A percentile compares a stretch with the other conserved stretches of the same genome.
Conservation (phyloP, 2,797 vertebrate genomes). For the Pristis pectinata region DNA sequence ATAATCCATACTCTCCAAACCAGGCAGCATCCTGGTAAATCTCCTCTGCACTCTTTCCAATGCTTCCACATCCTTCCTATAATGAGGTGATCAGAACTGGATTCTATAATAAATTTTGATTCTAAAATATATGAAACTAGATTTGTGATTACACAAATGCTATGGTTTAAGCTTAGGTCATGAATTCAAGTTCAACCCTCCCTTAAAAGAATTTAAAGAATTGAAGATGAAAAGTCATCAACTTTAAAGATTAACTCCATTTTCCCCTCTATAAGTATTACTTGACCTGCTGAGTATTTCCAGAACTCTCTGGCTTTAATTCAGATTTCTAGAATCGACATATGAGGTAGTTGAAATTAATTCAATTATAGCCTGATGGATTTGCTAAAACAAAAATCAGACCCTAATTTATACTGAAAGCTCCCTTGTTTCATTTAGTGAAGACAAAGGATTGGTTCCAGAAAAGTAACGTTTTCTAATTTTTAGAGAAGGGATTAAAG, state of each 20-base stretch:
- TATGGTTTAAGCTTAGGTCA: not conserved
- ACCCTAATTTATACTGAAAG: not conserved
- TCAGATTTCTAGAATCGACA: too few species aligned
- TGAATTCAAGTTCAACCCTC: not conserved
- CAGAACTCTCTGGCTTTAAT: too few species aligned
- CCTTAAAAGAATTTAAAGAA: not conserved
- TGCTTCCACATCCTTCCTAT: too few species aligned
- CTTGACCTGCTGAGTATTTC: too few species aligned
- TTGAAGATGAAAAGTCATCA: too few species aligned
- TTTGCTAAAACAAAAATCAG: not conserved
- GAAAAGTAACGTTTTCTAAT: not conserved
- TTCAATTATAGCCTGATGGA: not conserved
- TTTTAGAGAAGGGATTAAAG: not conserved
- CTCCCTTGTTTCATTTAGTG: not conserved
- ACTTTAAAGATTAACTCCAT: too few species aligned
- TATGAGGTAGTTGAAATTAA: not conserved
- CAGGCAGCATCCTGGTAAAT: too few species aligned
- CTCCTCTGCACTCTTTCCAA: too few species aligned
- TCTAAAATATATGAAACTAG: not conserved
- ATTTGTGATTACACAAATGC: not conserved
- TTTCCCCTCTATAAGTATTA: too few species aligned
- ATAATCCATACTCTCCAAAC: too few species aligned
- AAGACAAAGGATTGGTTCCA: not conserved
- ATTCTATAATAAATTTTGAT: not conserved
- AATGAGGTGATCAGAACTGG: too few species aligned